Percentiles rank a stretch among this genome's conserved stretches.
These are phyloP conservation scores for Cotesia glomerata DNA, from an alignment of 1,140 invertebrate genomes.

Conservation along the genomic window DNA sequence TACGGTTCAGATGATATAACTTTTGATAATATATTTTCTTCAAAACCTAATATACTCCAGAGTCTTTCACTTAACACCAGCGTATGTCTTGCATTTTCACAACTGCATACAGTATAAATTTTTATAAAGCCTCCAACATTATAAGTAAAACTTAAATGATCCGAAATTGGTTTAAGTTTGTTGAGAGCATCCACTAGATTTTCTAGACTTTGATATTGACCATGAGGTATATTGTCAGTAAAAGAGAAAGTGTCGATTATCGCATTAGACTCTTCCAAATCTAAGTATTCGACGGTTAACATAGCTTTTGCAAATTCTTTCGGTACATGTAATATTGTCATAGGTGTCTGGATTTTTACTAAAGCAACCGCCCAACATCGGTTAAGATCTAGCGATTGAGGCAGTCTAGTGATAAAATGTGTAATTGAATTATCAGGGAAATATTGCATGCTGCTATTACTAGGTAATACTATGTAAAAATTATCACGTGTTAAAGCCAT, in stretches of 20 bases:
- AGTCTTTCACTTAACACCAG: no score
- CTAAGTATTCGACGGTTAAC: no score
- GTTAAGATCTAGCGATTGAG: conserved; percentile 19
- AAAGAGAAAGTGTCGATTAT: background rate
- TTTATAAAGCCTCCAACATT: no score
- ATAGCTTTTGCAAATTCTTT: background rate
- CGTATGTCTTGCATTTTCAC: no score
- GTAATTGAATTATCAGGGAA: conserved; percentile 38
- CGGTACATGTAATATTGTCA: conserved; percentile 26
- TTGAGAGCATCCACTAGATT: background rate
- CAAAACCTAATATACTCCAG: no score
- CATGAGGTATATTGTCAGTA: background rate
- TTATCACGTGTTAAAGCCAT: conserved; percentile 13
- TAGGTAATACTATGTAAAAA: conserved; percentile 24
- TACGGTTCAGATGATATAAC: no score
- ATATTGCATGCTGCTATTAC: conserved; percentile 34
- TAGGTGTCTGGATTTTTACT: conserved; percentile 35
- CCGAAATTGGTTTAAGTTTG: background rate
- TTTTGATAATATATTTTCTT: no score
- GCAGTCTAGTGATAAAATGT: conserved; percentile 34
- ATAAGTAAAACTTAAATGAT: background rate
- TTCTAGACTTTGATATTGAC: background rate
- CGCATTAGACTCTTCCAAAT: no score
- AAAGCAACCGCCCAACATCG: conserved; percentile 33
- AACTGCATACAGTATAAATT: no score